phyloP scores from a whole-genome alignment of 2,888 invertebrate genomes.

The Hirtodrosophila confusa region DNA sequence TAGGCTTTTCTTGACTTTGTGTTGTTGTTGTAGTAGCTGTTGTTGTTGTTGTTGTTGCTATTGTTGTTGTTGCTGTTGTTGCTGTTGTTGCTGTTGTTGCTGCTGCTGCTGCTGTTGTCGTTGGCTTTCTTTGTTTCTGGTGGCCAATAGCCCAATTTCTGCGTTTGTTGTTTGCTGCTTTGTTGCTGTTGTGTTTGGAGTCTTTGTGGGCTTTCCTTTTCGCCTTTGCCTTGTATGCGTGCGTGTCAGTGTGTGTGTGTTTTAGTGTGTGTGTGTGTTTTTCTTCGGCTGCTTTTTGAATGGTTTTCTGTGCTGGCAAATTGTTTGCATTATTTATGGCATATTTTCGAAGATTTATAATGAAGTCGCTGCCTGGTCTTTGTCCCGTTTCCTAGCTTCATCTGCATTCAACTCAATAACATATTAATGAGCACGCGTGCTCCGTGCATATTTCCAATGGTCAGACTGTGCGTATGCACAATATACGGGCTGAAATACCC shows the following conservation, averaged over 20 bases:
- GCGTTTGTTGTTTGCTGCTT: conserved; percentile 57
- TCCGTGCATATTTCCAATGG: conserved; percentile 25
- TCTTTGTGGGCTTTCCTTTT: conserved; percentile 33
- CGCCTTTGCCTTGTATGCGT: conserved; percentile 14
- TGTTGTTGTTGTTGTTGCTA: too few species aligned
- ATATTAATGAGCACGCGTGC: conserved; percentile 68
- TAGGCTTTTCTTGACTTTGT: conserved; percentile 11
- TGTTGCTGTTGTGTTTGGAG: conserved; percentile 26
- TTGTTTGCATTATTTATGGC: conserved; percentile 77
- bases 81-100: conserved; percentile 7
- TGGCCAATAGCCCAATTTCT: conserved; percentile 59
- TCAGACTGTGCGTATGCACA: conserved; percentile 43
- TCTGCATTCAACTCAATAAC: conserved; percentile 67
- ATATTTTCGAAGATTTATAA: conserved; percentile 80
- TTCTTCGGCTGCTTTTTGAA: conserved; percentile 48
- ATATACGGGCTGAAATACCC: conserved; percentile 28
- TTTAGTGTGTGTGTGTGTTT: conserved; percentile 15
- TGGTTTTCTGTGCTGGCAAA: conserved; percentile 60
- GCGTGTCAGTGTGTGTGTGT: conserved; percentile 1
- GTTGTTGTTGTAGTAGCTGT: background rate
- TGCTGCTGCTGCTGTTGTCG: conserved; percentile 19
- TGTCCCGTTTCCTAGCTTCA: conserved; percentile 53
- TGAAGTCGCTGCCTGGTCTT: conserved; percentile 61
- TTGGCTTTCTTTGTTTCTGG: conserved; percentile 45
- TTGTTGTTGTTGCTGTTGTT: background rate